These are phyloP conservation scores for Rallus crepitans DNA, from an alignment of 2,797 vertebrate species.

Conservation along the genomic window DNA sequence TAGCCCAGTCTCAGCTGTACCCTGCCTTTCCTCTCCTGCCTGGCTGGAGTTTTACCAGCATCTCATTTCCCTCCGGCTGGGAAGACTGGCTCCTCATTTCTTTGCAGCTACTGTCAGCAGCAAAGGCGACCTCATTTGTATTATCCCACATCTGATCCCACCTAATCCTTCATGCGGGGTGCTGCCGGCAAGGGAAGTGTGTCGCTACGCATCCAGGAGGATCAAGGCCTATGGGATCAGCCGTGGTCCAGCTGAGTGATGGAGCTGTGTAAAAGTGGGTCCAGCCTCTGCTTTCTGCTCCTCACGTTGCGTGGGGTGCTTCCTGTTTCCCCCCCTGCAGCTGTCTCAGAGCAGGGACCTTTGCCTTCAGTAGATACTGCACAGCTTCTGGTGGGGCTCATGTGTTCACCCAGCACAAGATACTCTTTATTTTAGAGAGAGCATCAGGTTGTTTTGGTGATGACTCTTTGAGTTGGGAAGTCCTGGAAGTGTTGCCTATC, in stretches of 20 bases:
- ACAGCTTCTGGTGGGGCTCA: neutral
- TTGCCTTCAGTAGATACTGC: neutral
- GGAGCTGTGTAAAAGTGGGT: neutral
- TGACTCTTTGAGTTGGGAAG: neutral
- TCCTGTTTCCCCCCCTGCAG: rapidly evolving
- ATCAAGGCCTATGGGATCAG: neutral
- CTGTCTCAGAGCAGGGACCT: neutral
- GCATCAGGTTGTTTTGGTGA: neutral
- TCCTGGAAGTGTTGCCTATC: neutral
- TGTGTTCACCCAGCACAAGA: rapidly evolving
- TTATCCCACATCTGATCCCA: neutral
- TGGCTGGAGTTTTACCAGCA: neutral
- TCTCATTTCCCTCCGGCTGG: neutral
- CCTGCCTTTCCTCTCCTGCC: neutral
- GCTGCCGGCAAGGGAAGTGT: rapidly evolving
- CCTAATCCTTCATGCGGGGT: neutral
- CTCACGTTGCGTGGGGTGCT: neutral
- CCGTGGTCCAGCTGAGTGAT: rapidly evolving
- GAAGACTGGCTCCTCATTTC: neutral
- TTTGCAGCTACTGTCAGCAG: neutral
- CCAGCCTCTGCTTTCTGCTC: neutral
- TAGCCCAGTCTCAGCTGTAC: neutral
- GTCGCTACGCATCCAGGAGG: neutral
- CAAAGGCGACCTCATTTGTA: neutral
- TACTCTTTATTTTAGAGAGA: rapidly evolving